Evolutionary conservation across 2,797 vertebrate genomes (phyloP), one percentile per base, ranked within the genome.

Genomic region (Poecilia velifera): DNA sequence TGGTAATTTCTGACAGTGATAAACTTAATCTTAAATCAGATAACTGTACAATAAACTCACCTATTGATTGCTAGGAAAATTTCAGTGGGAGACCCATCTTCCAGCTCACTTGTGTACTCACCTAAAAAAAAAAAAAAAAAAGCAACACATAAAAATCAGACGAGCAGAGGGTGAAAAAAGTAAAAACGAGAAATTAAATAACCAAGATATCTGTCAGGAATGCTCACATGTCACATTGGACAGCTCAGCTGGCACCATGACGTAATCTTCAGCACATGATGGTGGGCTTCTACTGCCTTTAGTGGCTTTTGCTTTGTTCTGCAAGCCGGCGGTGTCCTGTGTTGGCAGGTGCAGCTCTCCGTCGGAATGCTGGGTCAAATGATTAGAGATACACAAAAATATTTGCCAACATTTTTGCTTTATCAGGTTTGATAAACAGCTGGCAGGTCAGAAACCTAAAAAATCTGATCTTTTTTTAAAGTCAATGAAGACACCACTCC

Each of bases 201-300:
- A 62, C 7, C 14, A 34, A 68, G 13, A 72, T 51, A 68, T 14
- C 12, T 7, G 22, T 47, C 4, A 74, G 34, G 25, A 68, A 80
- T 9, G 72, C 7, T 83, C 1, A 20, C 9, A 28, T 8, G 45
- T 82, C 94, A 94, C 95, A 98, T 97, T 96, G 93, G 96, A 94
- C 90, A 96, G 97, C 92, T 97, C 96, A 14, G 95, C 96, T 0
- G 97, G 97, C 80, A 99, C 97, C 96, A 99, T 97, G 76, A 99
- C 97, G 0, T 97, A 99, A 86, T 99, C 98, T 0, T 98, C 98
- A 0, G 95, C 95, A 91, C 97, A 97, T 3, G 96, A 96, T 34
- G 96, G 97, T 0, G 93, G 95, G 66, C 95, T 96, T 91, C 95
- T 96, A 86, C 95, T 96, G 93, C 96, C 96, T 7, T 93, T 95